Evolutionary conservation across 2,113 vertebrate genomes (phyloP), one percentile per base, ranked within the genome.

Genomic region (Equus przewalskii): DNA sequence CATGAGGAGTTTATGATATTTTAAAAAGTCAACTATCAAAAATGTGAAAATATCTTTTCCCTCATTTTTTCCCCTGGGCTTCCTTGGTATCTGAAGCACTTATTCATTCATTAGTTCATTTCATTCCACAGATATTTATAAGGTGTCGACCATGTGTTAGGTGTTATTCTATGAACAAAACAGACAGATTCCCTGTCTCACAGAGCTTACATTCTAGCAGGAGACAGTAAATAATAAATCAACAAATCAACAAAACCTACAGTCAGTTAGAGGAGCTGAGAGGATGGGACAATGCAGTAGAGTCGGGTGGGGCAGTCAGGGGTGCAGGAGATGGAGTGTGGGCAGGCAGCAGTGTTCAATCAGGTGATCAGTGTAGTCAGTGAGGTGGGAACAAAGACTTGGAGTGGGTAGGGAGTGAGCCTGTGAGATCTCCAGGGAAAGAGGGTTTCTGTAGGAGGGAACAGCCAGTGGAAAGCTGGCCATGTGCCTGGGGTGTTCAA

Each of bases 141-240:
- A 12, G 22, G 9, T 60, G 41, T 49, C 1, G 0, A 16, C 33
- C 36, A 1, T 16, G 41, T 54, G 24, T 33, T 5, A 36, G 33
- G 8, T 30, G 44, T 11, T 78, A 15, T 26, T 86, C 64, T n/a
- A 12, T 16, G 15, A 70, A 51, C 11, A 44, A 13, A 69, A 30
- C 18, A n/a, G 69, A 58, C 6, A 64, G 8, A n/a, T 18, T 69
- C 9, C 18, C 49, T 16, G 0, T n/a, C 14, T 51, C 21, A 5
- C 4, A 56, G 49, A 60, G 11, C 26, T 51, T 21, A 4, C 28
- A 5, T 30, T 41, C 24, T 41, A 3, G 2, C 13, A 58, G 49
- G 58, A 41, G 73, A 18, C 0, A 1, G 24, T 9, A 58, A 60
- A 1, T 5, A 75, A 2, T 12, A 33, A 21, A 33, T 3, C 1